Conservation (phyloP, 2,888 invertebrate genomes). For the Himalopsyche tibetana region DNA sequence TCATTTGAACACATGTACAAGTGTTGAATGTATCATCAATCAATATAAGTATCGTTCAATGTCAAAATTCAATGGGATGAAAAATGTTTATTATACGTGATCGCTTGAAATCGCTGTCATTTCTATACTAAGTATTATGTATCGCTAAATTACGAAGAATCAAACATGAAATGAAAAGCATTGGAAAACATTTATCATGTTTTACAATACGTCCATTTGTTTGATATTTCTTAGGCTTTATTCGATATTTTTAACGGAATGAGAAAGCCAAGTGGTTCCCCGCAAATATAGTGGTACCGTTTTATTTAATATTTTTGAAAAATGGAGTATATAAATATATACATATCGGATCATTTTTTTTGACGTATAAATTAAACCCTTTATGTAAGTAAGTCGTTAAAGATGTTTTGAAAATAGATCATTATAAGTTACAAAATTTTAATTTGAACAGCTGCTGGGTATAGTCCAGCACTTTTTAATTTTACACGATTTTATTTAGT, state of each 20-base stretch:
- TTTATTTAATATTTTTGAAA: too few relatives aligned
- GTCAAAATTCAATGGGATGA: conserved; percentile 31
- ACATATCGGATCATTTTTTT: too few relatives aligned
- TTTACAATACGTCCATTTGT: neutral
- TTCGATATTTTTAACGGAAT: neutral
- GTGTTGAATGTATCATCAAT: conserved; percentile 14
- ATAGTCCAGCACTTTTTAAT: neutral
- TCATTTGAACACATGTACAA: conserved; percentile 28
- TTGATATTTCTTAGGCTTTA: neutral
- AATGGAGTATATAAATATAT: too few relatives aligned
- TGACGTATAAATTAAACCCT: too few relatives aligned
- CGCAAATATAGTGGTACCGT: too few relatives aligned
- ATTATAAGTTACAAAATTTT: neutral
- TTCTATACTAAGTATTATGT: conserved; percentile 9
- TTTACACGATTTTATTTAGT: conserved; percentile 32
- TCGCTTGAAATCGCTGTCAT: conserved; percentile 23
- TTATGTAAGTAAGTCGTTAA: too few relatives aligned
- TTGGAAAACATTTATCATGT: neutral
- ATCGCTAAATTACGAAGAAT: neutral
- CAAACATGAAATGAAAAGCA: neutral
- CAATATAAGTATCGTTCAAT: conserved; percentile 29
- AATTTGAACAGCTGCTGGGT: neutral
- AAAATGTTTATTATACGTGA: conserved; percentile 11
- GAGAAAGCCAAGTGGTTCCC: neutral
- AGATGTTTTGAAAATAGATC: too few relatives aligned